These are phyloP conservation scores for Nannoperca australis DNA, from an alignment of 2,797 vertebrate species.

Conservation along the genomic window DNA sequence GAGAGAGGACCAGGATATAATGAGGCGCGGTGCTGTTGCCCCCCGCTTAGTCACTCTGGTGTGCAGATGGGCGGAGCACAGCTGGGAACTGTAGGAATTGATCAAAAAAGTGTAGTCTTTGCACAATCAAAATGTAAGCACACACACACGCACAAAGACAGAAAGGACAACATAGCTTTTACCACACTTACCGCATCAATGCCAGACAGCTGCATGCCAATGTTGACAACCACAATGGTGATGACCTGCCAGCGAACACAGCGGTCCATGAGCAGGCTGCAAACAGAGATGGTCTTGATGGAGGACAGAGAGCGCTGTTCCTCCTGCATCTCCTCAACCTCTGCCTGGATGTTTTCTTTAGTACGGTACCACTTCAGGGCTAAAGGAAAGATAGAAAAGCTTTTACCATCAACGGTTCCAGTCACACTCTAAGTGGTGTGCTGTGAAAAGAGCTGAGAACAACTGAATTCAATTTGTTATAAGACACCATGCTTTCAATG, in stretches of 20 bases:
- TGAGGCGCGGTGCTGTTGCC: slow-evolving; percentile 68
- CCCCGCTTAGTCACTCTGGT: slow-evolving; percentile 68
- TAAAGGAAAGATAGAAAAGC: slow-evolving; percentile 53
- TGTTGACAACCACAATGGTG: slow-evolving; percentile 89
- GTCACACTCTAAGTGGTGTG: no score
- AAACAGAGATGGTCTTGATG: slow-evolving; percentile 81
- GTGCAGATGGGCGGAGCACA: slow-evolving; percentile 59
- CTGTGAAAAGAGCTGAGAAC: no score
- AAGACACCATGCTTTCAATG: not conserved
- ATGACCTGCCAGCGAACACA: slow-evolving; percentile 89
- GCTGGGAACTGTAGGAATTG: slow-evolving; percentile 49
- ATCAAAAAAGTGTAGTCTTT: slow-evolving; percentile 46
- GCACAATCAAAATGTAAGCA: slow-evolving; percentile 25
- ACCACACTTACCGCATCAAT: slow-evolving; percentile 89
- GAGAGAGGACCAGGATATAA: slow-evolving; percentile 65
- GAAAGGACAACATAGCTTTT: not conserved
- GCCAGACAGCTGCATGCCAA: slow-evolving; percentile 93
- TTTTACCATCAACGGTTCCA: not conserved
- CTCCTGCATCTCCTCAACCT: slow-evolving; percentile 91
- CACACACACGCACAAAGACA: slow-evolving; percentile 1
- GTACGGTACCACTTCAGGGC: slow-evolving; percentile 87
- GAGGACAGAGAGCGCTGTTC: slow-evolving; percentile 89
- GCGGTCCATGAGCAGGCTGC: slow-evolving; percentile 84
- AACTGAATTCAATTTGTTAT: not conserved
- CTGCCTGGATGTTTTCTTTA: slow-evolving; percentile 83